A percentile compares a stretch with the other conserved stretches of the same genome.
phyloP scores from a whole-genome alignment of 2,797 vertebrate species.

The Ficedula albicollis region DNA sequence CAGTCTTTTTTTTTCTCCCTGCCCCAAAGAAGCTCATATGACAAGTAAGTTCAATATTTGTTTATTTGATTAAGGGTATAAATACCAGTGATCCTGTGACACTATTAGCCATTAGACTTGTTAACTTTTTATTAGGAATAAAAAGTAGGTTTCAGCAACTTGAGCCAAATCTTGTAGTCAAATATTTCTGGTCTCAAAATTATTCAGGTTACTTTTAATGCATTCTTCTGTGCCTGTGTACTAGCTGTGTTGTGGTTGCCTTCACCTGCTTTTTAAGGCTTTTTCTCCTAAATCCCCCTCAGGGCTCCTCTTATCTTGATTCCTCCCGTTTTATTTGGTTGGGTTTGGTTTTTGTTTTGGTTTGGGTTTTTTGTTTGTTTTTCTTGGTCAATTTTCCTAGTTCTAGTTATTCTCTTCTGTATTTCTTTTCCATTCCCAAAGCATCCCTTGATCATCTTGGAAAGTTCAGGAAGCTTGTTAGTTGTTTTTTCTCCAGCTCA shows the following conservation, averaged over 20 bases:
- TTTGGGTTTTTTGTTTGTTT: background rate
- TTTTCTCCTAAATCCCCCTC: background rate
- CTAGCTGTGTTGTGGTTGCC: background rate
- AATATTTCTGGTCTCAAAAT: background rate
- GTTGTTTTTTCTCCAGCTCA: constrained; percentile 1
- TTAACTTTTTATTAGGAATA: background rate
- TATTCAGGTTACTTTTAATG: background rate
- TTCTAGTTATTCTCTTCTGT: background rate
- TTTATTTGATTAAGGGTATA: background rate
- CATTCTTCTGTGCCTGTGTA: background rate
- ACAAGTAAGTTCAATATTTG: background rate
- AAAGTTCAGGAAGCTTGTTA: constrained; percentile 7
- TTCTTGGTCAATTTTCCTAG: background rate
- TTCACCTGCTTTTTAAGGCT: background rate
- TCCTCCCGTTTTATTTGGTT: background rate
- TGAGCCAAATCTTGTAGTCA: background rate
- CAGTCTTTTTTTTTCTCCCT: background rate
- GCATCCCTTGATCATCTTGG: background rate
- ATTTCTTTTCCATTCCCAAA: background rate
- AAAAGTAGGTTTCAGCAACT: background rate
- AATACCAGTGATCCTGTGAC: background rate
- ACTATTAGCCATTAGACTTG: background rate
- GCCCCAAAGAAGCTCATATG: background rate
- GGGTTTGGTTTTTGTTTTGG: background rate
- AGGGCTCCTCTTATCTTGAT: background rate